These are phyloP conservation scores for Poeciliopsis occidentalis DNA, from an alignment of 2,113 vertebrate genomes.

Conservation along the genomic window DNA sequence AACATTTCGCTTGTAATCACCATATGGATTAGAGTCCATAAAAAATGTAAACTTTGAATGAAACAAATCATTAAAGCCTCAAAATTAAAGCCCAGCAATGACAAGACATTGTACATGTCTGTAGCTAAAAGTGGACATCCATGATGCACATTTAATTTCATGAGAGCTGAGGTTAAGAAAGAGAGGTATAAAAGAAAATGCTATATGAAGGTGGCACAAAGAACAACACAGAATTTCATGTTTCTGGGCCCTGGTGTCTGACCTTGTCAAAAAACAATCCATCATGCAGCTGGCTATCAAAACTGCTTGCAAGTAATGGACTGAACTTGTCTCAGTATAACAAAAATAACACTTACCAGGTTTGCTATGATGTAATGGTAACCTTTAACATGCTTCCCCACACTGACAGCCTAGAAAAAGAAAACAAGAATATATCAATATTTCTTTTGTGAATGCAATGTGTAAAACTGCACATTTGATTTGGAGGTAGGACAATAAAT, in stretches of 20 bases:
- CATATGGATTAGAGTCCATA: no score
- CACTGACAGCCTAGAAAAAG: conserved; percentile 87
- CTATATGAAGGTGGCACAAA: background rate
- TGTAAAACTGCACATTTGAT: conserved; percentile 1
- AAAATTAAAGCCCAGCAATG: background rate
- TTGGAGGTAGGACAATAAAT: background rate
- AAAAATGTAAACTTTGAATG: no score
- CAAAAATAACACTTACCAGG: conserved; percentile 84
- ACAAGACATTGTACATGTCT: background rate
- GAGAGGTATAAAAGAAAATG: background rate
- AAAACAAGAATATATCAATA: conserved; percentile 14
- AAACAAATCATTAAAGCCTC: background rate
- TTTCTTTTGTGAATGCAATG: conserved; percentile 1
- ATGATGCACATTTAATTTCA: background rate
- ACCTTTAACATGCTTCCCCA: conserved; percentile 95
- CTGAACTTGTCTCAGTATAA: background rate
- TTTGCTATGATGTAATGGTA: conserved; percentile 98
- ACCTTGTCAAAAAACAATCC: background rate
- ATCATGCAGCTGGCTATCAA: background rate
- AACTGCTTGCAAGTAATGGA: background rate
- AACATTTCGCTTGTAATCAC: no score
- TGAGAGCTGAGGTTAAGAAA: background rate
- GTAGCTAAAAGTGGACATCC: background rate
- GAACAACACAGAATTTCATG: background rate
- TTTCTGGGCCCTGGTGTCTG: background rate